These are phyloP conservation scores for Pheosia tremula DNA, from an alignment of 2,888 invertebrate species.

Conservation along the genomic window DNA sequence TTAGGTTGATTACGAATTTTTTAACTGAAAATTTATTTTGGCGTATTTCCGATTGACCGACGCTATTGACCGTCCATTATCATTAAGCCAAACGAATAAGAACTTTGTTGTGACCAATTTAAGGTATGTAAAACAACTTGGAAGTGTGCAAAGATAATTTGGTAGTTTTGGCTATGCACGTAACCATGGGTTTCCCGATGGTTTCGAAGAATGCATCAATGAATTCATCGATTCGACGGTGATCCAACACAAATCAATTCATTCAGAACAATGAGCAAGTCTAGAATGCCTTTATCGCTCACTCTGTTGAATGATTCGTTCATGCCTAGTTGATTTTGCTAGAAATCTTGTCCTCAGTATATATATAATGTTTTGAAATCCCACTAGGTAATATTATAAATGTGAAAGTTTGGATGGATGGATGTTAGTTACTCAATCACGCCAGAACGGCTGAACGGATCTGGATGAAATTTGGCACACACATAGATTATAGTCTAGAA, in stretches of 20 bases:
- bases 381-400: too few relatives aligned
- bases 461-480: too few relatives aligned
- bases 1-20: slow-evolving; percentile 16
- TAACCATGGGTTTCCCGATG: slow-evolving; percentile 24
- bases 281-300: too few relatives aligned
- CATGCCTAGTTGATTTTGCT: too few relatives aligned
- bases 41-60: slow-evolving; percentile 25
- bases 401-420: too few relatives aligned
- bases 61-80: slow-evolving; percentile 24
- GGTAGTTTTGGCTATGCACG: slow-evolving; percentile 14
- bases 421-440: too few relatives aligned
- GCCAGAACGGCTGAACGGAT: too few relatives aligned
- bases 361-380: too few relatives aligned
- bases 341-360: too few relatives aligned
- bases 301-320: too few relatives aligned
- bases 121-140: slow-evolving; percentile 8
- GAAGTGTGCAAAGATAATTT: slow-evolving; percentile 4
- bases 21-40: slow-evolving; percentile 16
- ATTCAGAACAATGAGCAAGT: too few relatives aligned
- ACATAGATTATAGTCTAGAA: too few relatives aligned
- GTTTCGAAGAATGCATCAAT: slow-evolving; percentile 31
- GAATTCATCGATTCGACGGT: slow-evolving; percentile 10
- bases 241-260: neutral
- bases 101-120: fast-evolving
- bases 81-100: slow-evolving; percentile 12